Conservation (phyloP, 2,797 vertebrate species). For the Phataginus tetradactyla region DNA sequence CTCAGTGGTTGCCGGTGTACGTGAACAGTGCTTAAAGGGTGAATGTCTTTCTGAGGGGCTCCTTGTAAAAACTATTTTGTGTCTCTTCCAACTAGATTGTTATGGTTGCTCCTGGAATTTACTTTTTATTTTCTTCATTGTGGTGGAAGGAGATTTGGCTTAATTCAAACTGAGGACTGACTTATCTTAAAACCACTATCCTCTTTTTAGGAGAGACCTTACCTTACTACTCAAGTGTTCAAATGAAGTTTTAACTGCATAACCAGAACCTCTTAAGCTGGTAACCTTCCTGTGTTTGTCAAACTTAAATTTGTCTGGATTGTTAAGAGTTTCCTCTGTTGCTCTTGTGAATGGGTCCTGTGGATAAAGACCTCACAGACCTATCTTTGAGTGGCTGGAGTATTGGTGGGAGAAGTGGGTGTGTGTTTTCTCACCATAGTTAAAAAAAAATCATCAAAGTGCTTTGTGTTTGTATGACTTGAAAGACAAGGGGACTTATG, state of each 20-base stretch:
- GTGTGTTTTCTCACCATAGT: not conserved
- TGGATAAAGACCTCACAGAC: not conserved
- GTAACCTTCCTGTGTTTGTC: not conserved
- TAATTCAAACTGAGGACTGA: not conserved
- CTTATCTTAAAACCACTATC: not conserved
- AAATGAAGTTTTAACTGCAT: slow-evolving; percentile 24
- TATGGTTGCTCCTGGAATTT: not conserved
- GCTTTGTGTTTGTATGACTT: slow-evolving; percentile 52
- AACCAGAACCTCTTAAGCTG: not conserved
- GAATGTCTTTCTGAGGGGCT: not conserved
- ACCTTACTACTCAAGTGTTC: not conserved
- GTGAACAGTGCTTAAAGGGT: not conserved
- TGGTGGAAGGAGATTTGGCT: not conserved
- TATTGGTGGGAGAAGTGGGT: not conserved
- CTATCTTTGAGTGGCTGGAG: not conserved
- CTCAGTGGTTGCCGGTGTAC: not conserved
- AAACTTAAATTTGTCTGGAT: not conserved
- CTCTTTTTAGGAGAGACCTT: slow-evolving; percentile 16
- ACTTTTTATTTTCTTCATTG: not conserved
- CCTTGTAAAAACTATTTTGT: not conserved
- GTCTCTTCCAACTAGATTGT: not conserved
- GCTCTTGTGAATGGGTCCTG: not conserved
- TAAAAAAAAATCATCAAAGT: slow-evolving; percentile 41
- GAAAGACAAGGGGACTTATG: slow-evolving; percentile 29
- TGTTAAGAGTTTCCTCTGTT: not conserved